phyloP scores from a whole-genome alignment of 2,113 vertebrate genomes.

The Mandrillus leucophaeus region DNA sequence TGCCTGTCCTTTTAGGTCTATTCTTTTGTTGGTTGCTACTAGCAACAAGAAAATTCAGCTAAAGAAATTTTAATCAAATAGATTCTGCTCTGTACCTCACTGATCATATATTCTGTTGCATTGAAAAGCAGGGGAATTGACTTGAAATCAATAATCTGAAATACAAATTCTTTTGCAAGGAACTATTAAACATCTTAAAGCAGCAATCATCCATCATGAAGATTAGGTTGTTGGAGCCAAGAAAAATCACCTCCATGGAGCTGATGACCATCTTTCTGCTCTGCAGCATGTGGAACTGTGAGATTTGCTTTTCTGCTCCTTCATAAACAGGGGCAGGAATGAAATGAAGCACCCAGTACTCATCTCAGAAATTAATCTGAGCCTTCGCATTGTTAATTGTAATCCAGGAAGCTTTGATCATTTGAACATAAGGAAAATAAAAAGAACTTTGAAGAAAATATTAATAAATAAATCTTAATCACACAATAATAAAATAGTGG shows the following conservation, averaged over 20 bases:
- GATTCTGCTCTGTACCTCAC: slow-evolving; percentile 46
- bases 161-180: not conserved
- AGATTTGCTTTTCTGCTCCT: slow-evolving; percentile 62
- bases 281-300: not conserved
- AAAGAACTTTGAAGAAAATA: not conserved
- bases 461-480: not conserved
- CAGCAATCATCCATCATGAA: slow-evolving; percentile 58
- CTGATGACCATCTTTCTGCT: slow-evolving; percentile 41
- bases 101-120: not conserved
- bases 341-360: slow-evolving; percentile 57
- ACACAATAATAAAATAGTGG: not conserved
- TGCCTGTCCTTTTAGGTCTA: slow-evolving; percentile 60
- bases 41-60: slow-evolving; percentile 76
- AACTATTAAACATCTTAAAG: slow-evolving; percentile 68
- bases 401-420: not conserved
- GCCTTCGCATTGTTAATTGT: not conserved
- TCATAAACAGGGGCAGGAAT: slow-evolving; percentile 53
- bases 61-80: slow-evolving; percentile 56
- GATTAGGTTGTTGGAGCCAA: slow-evolving; percentile 53
- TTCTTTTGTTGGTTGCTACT: slow-evolving; percentile 75
- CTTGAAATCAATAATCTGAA: slow-evolving; percentile 48
- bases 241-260: slow-evolving; percentile 67
- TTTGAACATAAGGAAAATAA: slow-evolving; percentile 4
- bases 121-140: slow-evolving; percentile 36
- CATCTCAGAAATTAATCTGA: slow-evolving; percentile 35